Evolutionary conservation across 2,888 invertebrate genomes (phyloP).

Genomic region (Flexamia atlantica): DNA sequence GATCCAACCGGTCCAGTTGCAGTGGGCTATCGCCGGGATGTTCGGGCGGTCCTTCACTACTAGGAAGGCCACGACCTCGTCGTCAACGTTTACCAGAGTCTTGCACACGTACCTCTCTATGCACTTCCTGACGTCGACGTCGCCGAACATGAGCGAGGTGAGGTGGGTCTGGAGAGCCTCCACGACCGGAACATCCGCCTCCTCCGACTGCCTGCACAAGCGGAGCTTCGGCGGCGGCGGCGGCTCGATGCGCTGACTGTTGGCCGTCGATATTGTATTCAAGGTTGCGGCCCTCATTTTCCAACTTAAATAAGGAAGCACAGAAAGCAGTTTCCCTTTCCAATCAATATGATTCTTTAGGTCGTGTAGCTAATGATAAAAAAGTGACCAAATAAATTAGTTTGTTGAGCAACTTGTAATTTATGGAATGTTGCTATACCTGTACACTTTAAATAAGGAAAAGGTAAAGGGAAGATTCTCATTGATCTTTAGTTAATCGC

Average conservation of each 20-base stretch:
- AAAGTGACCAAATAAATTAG: too few species aligned
- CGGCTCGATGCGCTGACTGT: neutral
- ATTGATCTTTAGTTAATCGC: too few species aligned
- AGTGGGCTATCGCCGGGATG: neutral
- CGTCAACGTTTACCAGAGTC: neutral
- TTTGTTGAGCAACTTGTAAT: too few species aligned
- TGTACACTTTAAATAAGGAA: too few species aligned
- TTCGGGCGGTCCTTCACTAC: neutral
- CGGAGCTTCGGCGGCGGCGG: neutral
- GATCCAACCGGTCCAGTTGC: conserved; percentile 8
- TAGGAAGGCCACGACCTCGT: conserved; percentile 11
- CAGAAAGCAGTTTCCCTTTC: too few species aligned
- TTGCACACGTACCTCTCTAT: conserved; percentile 18
- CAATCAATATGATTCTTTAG: too few species aligned
- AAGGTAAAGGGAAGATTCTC: too few species aligned
- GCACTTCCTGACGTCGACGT: neutral
- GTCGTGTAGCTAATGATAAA: too few species aligned
- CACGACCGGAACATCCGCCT: neutral
- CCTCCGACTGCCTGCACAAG: neutral
- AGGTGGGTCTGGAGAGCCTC: neutral
- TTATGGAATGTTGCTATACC: too few species aligned
- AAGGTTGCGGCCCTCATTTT: too few species aligned
- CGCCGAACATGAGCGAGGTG: neutral
- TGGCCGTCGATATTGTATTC: too few species aligned
- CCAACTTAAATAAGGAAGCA: too few species aligned